Base-by-base conservation (phyloP, 1,140 invertebrate species). In the Drosophila willistoni region DNA sequence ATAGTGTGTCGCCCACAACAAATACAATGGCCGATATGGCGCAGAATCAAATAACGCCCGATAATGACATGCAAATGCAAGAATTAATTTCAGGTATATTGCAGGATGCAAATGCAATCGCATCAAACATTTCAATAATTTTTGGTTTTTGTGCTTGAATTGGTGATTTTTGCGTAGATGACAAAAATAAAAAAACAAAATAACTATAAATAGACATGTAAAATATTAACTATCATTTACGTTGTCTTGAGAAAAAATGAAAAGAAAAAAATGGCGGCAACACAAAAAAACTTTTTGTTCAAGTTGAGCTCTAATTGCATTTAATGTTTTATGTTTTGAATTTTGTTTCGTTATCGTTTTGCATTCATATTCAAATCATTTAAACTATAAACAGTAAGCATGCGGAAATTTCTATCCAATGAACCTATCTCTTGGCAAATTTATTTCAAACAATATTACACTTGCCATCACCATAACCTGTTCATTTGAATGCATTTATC, bases 231-330 rank as follows among this genome's bases (percentile, higher is more conserved):
- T 71, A 74, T 70, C 29, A 25, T 74, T 72, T 39, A 71, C 62
- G 12, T 71, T 73, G 64, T 64, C 56, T 56, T 10, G 19, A 19
- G 67, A 57, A 68, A 71, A 64, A 60, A 62, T 12, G 44, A 71
- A 57, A 59, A 67, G 63, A 19, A 39, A 39, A 47, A 80, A 78
- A 73, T 67, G 73, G 81, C 78, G 85, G 75, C 65, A 79, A 69
- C 44, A 66, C 59, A 77, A 68, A 77, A 68, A 60, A 56, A 86
- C 76, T 82, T 91, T 91, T 81, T 75, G 85, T 81, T 91, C 83
- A 81, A 91, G 90, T 91, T 91, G 90, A 91, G 90, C 90, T 91
- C 90, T 91, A 91, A 91, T 91, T 91, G 90, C 90, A 87, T 91
- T 91, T 60, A 79, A 61, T 47, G 10, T 72, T 29, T 76, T 69